phyloP scores from a whole-genome alignment of 2,888 invertebrate genomes.

The Darwinula stevensoni region DNA sequence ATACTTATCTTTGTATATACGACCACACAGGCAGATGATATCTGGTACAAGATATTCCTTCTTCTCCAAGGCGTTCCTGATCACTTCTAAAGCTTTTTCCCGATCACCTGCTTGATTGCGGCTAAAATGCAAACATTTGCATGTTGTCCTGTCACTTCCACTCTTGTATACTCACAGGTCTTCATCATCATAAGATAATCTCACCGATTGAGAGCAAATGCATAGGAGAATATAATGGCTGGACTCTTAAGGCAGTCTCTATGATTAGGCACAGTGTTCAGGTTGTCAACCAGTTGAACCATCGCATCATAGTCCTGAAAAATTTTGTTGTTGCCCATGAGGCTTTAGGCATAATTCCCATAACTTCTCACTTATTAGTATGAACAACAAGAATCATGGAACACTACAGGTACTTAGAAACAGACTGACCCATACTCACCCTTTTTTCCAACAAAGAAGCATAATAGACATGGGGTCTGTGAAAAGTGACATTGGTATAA shows the following conservation, averaged over 20 bases:
- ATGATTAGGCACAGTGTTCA: constrained; percentile 60
- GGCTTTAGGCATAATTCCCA: too few relatives aligned
- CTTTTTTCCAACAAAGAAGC: too few relatives aligned
- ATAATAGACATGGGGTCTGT: too few relatives aligned
- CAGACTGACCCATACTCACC: too few relatives aligned
- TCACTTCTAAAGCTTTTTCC: constrained; percentile 69
- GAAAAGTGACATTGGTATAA: too few relatives aligned
- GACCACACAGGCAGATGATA: constrained; percentile 84
- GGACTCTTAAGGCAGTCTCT: constrained; percentile 64
- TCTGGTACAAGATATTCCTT: constrained; percentile 89
- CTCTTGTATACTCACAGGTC: too few relatives aligned
- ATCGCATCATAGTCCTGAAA: constrained; percentile 71
- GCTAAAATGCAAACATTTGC: constrained; percentile 19
- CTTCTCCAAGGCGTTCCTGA: constrained; percentile 62
- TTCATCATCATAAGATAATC: too few relatives aligned
- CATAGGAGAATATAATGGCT: constrained; percentile 71
- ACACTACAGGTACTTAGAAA: too few relatives aligned
- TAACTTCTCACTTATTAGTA: too few relatives aligned
- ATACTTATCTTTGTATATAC: constrained; percentile 47
- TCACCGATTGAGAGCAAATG: constrained; percentile 77
- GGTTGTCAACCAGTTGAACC: constrained; percentile 79
- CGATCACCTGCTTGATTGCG: constrained; percentile 79
- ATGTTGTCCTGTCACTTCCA: too few relatives aligned
- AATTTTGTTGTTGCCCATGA: too few relatives aligned
- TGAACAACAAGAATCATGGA: too few relatives aligned